Conservation (phyloP, 35 echinoderm and acorn worm genomes). For the Amphiura filiformis region DNA sequence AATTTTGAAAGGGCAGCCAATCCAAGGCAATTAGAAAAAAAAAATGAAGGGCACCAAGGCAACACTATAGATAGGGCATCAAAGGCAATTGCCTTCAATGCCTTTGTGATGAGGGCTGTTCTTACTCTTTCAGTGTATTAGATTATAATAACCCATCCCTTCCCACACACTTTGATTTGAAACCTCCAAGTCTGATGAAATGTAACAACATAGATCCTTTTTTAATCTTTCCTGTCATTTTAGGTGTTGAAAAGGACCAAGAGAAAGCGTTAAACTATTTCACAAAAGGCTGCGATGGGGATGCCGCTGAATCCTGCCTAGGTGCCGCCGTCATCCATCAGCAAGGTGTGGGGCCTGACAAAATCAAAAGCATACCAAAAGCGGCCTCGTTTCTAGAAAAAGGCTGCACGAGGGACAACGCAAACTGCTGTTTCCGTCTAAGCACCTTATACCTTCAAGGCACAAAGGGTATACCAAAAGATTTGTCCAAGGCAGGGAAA, state of each 20-base stretch:
- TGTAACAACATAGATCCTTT: no score
- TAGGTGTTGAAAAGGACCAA: constrained; percentile 65
- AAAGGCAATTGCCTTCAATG: no score
- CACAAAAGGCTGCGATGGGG: constrained; percentile 66
- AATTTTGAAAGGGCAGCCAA: no score
- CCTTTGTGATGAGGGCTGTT: no score
- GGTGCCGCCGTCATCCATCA: constrained; percentile 51
- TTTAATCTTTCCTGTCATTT: no score
- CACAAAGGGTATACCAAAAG: constrained; percentile 38
- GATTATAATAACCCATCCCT: no score
- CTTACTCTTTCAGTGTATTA: no score
- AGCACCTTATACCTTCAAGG: constrained; percentile 69
- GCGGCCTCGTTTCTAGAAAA: constrained; percentile 47
- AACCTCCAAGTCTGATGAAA: no score
- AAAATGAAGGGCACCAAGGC: no score
- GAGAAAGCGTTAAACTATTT: constrained; percentile 77
- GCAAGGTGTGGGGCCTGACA: constrained; percentile 23
- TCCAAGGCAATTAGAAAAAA: no score
- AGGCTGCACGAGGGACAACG: constrained; percentile 60
- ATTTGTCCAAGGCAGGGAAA: constrained; percentile 49
- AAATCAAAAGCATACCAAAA: constrained; percentile 33
- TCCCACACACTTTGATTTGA: no score
- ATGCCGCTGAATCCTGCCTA: constrained; percentile 44
- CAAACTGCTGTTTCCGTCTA: constrained; percentile 64
- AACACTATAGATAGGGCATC: no score